Conservation (phyloP, 1,140 invertebrate genomes). For the Leptopilina boulardi region DNA sequence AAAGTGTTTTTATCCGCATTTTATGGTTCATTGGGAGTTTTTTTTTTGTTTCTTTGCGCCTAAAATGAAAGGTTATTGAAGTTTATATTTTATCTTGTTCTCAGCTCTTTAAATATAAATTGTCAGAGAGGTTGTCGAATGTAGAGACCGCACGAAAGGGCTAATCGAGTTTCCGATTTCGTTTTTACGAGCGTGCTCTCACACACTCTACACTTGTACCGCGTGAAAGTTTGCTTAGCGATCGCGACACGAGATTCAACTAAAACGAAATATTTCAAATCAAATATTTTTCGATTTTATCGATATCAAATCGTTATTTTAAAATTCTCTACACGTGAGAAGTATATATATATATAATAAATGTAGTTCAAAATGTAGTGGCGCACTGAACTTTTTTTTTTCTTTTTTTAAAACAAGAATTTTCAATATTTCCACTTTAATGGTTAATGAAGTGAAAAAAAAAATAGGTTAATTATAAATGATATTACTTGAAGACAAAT, state of each 20-base stretch:
- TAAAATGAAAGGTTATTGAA: background rate
- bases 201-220: background rate
- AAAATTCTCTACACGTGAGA: background rate
- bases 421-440: too few species aligned
- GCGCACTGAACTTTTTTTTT: too few species aligned
- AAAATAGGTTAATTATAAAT: too few species aligned
- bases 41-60: background rate
- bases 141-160: constrained; percentile 16
- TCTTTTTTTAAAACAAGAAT: too few species aligned
- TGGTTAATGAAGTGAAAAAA: too few species aligned
- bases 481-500: too few species aligned
- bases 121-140: constrained; percentile 17
- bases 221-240: constrained; percentile 14
- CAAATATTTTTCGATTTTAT: constrained; percentile 22
- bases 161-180: constrained; percentile 27
- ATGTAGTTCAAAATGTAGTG: too few species aligned
- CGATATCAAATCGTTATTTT: background rate
- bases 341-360: too few species aligned
- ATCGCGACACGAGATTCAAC: background rate
- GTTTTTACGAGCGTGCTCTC: constrained; percentile 10
- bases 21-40: background rate
- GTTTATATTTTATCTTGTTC: constrained; percentile 29
- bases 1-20: background rate
- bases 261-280: constrained; percentile 27
- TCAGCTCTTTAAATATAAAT: background rate